A percentile compares a stretch with the other conserved stretches of the same genome.
Evolutionary conservation across 2,888 invertebrate species (phyloP).

Genomic region (Subacronicta megacephala): DNA sequence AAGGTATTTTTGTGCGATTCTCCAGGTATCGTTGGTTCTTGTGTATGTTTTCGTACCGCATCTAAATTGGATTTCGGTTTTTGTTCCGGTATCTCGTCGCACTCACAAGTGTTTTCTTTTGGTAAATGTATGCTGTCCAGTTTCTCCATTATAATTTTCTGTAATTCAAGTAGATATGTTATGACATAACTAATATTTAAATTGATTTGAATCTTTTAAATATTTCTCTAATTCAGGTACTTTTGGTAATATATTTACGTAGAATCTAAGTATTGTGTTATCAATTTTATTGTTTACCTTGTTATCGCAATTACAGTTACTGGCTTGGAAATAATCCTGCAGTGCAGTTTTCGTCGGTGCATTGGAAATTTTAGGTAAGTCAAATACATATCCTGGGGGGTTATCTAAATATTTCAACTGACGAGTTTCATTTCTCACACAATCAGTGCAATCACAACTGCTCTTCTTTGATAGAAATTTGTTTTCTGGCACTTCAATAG

Average conservation of each 20-base stretch:
- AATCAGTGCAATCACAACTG: background rate
- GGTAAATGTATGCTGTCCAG: background rate
- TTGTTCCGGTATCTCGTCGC: background rate
- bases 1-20: background rate
- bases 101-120: background rate
- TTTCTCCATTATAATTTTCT: slow-evolving; percentile 2
- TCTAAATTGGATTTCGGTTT: background rate
- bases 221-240: background rate
- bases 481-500: slow-evolving; percentile 1
- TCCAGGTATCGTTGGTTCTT: background rate
- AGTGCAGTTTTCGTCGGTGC: background rate
- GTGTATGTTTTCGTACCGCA: background rate
- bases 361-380: background rate
- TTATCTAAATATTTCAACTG: background rate
- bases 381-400: slow-evolving; percentile 1
- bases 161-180: slow-evolving; percentile 7
- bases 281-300: background rate
- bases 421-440: background rate
- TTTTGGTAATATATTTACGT: background rate
- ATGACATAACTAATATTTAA: slow-evolving; percentile 1
- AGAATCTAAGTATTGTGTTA: background rate
- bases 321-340: background rate
- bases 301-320: background rate
- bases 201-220: background rate
- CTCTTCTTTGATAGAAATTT: background rate